Evolutionary conservation across 2,113 vertebrate species (phyloP).

Genomic region (Nannospalax galili): DNA sequence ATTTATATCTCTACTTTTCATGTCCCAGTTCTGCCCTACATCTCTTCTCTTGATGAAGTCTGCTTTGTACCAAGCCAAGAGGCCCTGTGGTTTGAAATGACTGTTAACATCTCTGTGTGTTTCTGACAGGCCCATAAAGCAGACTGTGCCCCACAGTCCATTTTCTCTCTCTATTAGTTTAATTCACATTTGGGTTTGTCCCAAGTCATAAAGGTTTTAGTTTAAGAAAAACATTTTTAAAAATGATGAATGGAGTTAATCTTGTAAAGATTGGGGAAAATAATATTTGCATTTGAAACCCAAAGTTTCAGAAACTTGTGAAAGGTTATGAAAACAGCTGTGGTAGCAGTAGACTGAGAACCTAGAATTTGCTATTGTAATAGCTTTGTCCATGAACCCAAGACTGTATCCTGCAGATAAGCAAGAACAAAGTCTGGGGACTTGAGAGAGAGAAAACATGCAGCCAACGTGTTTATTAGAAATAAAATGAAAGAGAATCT

Average conservation of each 20-base stretch:
- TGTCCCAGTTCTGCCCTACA: background rate
- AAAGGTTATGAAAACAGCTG: background rate
- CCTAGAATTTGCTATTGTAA: background rate
- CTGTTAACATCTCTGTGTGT: conserved; percentile 43
- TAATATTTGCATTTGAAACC: conserved; percentile 64
- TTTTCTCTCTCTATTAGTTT: conserved; percentile 69
- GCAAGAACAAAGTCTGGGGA: background rate
- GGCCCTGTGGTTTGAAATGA: conserved; percentile 59
- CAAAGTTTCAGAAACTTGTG: conserved; percentile 33
- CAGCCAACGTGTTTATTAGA: background rate
- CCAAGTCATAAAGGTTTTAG: conserved; percentile 69
- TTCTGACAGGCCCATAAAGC: conserved; percentile 51
- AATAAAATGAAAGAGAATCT: background rate
- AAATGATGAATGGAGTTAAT: conserved; percentile 70
- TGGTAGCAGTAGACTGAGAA: conserved; percentile 15
- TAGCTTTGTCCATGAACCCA: background rate
- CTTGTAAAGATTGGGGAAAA: conserved; percentile 56
- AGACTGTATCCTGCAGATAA: background rate
- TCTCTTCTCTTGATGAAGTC: conserved; percentile 37
- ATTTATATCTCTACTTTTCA: conserved; percentile 63
- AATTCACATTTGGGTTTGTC: conserved; percentile 68
- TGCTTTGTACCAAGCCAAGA: conserved; percentile 48
- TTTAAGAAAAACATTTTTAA: conserved; percentile 70
- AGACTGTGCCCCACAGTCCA: background rate
- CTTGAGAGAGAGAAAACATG: background rate